Conservation (phyloP, 2,113 vertebrate genomes). For the Phaethon lepturus region DNA sequence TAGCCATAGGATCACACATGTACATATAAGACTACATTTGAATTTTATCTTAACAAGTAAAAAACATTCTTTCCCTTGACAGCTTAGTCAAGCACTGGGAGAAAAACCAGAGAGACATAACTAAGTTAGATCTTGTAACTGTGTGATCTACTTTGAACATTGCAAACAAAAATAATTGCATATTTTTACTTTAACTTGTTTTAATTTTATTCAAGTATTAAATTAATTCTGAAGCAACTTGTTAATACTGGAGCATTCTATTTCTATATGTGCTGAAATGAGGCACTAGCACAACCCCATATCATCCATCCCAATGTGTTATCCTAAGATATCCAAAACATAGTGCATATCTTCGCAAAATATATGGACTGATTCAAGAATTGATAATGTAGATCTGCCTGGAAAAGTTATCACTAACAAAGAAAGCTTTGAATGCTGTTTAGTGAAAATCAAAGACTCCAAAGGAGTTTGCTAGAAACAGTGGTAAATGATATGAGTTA, state of each 20-base stretch:
- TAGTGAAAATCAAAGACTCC: not conserved
- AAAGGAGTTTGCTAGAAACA: not conserved
- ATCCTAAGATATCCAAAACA: not conserved
- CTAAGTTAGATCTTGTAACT: not conserved
- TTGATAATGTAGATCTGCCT: not conserved
- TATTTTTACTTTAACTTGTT: not conserved
- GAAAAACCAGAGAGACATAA: not conserved
- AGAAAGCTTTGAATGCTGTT: not conserved
- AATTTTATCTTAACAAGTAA: not conserved
- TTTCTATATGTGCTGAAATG: not conserved
- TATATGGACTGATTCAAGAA: not conserved
- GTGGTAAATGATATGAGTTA: not conserved
- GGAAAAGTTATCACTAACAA: not conserved
- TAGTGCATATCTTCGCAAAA: not conserved
- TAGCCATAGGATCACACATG: not conserved
- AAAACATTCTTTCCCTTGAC: not conserved
- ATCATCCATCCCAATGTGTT: not conserved
- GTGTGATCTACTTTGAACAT: not conserved
- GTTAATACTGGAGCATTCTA: not conserved
- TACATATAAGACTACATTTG: accelerated
- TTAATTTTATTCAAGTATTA: not conserved
- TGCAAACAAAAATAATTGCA: not conserved
- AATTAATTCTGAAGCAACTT: not conserved
- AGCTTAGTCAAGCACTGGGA: not conserved
- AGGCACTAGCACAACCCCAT: accelerated